Percentiles rank a stretch among this genome's conserved stretches.
Conservation (phyloP, 2,888 invertebrate genomes). For the Tupiocoris notatus region DNA sequence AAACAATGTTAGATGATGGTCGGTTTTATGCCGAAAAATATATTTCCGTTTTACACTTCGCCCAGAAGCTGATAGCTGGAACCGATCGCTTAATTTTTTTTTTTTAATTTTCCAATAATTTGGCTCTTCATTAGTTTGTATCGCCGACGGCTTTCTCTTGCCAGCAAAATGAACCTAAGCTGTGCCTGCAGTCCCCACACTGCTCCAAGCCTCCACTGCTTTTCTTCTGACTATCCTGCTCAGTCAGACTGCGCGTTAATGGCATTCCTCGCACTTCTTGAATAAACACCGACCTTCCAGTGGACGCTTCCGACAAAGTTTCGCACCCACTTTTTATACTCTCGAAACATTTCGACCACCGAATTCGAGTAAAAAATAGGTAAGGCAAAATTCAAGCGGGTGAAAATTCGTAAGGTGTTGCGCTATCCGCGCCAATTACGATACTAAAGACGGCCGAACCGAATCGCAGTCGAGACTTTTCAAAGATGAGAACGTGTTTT, state of each 20-base stretch:
- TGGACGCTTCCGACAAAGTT: neutral
- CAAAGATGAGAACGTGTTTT: neutral
- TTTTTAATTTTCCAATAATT: too few species aligned
- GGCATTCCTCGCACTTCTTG: conserved; percentile 36
- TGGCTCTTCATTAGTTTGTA: too few species aligned
- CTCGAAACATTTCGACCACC: neutral
- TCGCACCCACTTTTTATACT: neutral
- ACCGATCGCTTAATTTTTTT: too few species aligned
- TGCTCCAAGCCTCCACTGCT: neutral
- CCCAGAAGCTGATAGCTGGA: too few species aligned
- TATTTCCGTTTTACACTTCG: too few species aligned
- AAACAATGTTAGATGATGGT: too few species aligned
- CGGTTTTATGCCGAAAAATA: too few species aligned
- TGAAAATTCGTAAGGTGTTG: neutral
- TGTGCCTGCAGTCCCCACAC: neutral
- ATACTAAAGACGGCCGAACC: neutral
- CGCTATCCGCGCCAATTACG: neutral
- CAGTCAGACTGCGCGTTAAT: conserved; percentile 17
- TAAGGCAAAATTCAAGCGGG: neutral
- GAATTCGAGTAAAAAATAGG: neutral
- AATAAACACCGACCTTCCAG: conserved; percentile 18
- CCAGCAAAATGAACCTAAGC: neutral
- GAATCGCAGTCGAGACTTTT: neutral
- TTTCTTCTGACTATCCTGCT: neutral
- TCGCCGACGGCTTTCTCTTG: neutral